Percentiles rank a stretch among this genome's conserved stretches.
Conservation (phyloP, 2,888 invertebrate genomes). For the Oligia fasciuncula region DNA sequence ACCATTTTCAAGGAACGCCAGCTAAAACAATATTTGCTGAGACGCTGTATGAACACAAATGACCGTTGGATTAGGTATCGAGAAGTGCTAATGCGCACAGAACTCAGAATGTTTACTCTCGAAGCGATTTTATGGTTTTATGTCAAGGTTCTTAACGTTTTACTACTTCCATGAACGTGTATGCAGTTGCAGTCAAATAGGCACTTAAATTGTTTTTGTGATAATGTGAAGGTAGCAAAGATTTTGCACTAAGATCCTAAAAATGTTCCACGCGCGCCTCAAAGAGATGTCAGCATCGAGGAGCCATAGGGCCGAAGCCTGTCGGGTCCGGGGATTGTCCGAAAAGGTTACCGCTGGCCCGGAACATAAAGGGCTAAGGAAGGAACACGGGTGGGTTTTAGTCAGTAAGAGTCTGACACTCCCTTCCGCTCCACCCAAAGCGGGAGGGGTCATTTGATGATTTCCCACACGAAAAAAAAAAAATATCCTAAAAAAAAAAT, state of each 20-base stretch:
- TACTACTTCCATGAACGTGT: slow-evolving; percentile 23
- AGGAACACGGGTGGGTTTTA: too few species aligned
- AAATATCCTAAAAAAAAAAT: neutral
- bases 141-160: slow-evolving; percentile 25
- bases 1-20: slow-evolving; percentile 76
- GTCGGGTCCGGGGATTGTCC: too few species aligned
- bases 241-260: neutral
- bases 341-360: too few species aligned
- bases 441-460: too few species aligned
- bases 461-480: too few species aligned
- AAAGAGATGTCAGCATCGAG: too few species aligned
- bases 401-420: too few species aligned
- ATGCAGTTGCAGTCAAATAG: slow-evolving; percentile 7
- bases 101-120: slow-evolving; percentile 51
- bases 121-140: slow-evolving; percentile 33
- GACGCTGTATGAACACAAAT: slow-evolving; percentile 87
- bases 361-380: too few species aligned
- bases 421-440: too few species aligned
- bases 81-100: slow-evolving; percentile 52
- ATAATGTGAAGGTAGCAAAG: neutral
- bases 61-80: slow-evolving; percentile 86
- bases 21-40: slow-evolving; percentile 86
- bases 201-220: neutral
- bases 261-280: neutral
- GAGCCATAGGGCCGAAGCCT: too few species aligned